Evolutionary conservation across 2,113 vertebrate genomes (phyloP).

Genomic region (Charina bottae): DNA sequence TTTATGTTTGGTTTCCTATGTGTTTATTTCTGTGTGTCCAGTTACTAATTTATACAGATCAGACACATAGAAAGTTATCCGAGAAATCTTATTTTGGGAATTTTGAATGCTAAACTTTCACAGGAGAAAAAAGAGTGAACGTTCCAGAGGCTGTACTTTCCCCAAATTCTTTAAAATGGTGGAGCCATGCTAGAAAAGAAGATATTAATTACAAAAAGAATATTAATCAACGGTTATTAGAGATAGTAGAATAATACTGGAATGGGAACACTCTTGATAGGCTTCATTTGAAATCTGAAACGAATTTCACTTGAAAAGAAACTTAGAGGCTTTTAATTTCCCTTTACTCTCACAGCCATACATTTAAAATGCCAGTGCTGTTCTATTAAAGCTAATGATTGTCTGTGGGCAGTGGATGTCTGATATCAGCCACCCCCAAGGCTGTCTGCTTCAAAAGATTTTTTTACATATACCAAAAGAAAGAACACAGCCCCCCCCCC

Average conservation of each 20-base stretch:
- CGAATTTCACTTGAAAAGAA: slow-evolving; percentile 21
- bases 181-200: not conserved
- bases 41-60: not conserved
- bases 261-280: not conserved
- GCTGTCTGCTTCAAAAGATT: not conserved
- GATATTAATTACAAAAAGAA: not conserved
- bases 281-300: not conserved
- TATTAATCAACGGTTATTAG: slow-evolving; percentile 1
- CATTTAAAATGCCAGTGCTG: not conserved
- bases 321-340: slow-evolving; percentile 19
- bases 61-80: not conserved
- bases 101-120: not conserved
- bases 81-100: not conserved
- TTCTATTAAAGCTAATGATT: not conserved
- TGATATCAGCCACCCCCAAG: not conserved
- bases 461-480: not conserved
- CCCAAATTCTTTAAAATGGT: slow-evolving; percentile 3
- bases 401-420: not conserved
- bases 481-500: not conserved
- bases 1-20: not conserved
- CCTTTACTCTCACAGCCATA: not conserved
- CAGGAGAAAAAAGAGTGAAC: not conserved
- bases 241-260: not conserved
- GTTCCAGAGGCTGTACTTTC: no score
- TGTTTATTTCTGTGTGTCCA: not conserved